Evolutionary conservation across 2,888 invertebrate species (phyloP), one percentile per base, ranked within the genome.

Genomic region (Anthophora plumipes): DNA sequence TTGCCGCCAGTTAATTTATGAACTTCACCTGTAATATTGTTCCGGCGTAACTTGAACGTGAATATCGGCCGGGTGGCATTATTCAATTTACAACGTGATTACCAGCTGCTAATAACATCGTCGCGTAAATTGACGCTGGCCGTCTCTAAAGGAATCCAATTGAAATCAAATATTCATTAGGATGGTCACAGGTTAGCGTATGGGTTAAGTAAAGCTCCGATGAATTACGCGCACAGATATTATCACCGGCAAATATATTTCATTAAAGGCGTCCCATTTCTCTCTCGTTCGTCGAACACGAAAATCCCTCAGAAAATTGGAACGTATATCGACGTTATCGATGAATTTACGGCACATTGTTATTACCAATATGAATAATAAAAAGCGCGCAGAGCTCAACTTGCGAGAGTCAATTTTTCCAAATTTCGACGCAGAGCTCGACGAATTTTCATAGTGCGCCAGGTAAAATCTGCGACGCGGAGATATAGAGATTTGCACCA

Each of bases 41-140:
- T 55, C 9, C 59, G 22, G 31, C 50, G 63, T 71, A 64, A 82
- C 41, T 77, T 68, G 48, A 68, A 48, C 54, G 43, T 14, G 50
- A 52, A 75, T 75, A 70, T 69, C 70, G 70, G 60, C 54, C 41
- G 60, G n/a, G 43, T 12, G 63, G 64, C 39, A 46, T 81, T 60
- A 82, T 71, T 68, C 76, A 82, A 82, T 82, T 81, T 82, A 37
- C 76, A 64, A 76, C 31, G 66, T 54, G 71, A 80, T 82, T 76
- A 82, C 64, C 61, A 67, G 52, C 61, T 68, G 52, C 63, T 77
- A 76, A 69, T 76, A 69, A 72, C 67, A 66, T 50, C 63, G 71
- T 43, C 76, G 64, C 46, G 64, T 14, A 71, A 80, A 80, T 81
- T 81, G 81, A 25, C 61, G 14, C 48, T 6, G 43, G n/a, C 37